Percentiles rank a stretch among this genome's conserved stretches.
Conservation (phyloP, 2,113 vertebrate genomes). For the Hymenochirus boettgeri region DNA sequence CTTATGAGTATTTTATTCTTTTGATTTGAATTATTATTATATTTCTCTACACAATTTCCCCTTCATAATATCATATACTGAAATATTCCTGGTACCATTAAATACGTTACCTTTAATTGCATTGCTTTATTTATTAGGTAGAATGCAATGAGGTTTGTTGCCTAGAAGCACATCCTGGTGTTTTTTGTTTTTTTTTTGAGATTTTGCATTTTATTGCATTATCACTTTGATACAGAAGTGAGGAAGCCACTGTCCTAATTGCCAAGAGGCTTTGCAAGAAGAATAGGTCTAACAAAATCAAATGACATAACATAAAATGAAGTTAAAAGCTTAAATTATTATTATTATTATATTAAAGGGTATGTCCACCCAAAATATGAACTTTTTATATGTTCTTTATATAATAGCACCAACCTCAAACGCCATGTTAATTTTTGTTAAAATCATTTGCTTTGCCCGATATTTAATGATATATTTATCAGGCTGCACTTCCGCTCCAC, state of each 20-base stretch:
- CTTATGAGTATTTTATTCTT: no score
- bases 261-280: conserved; percentile 21
- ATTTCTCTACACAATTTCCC: neutral
- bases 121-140: conserved; percentile 34
- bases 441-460: no score
- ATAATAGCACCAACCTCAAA: no score
- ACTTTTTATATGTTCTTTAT: no score
- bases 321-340: conserved; percentile 16
- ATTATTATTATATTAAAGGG: no score
- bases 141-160: conserved; percentile 15
- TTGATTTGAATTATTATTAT: no score
- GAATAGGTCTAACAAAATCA: conserved; percentile 21
- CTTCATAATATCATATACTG: conserved; percentile 18
- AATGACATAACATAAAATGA: conserved; percentile 13
- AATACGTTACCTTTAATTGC: conserved; percentile 23
- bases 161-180: conserved; percentile 32
- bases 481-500: no score
- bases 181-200: conserved; percentile 31
- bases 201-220: conserved; percentile 33
- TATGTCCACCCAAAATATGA: no score
- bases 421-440: no score
- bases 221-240: conserved; percentile 24
- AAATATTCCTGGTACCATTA: conserved; percentile 11
- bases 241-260: conserved; percentile 28
- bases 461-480: no score